Conservation (phyloP, 23 tunicate genomes). For the Ciona savignyi region DNA sequence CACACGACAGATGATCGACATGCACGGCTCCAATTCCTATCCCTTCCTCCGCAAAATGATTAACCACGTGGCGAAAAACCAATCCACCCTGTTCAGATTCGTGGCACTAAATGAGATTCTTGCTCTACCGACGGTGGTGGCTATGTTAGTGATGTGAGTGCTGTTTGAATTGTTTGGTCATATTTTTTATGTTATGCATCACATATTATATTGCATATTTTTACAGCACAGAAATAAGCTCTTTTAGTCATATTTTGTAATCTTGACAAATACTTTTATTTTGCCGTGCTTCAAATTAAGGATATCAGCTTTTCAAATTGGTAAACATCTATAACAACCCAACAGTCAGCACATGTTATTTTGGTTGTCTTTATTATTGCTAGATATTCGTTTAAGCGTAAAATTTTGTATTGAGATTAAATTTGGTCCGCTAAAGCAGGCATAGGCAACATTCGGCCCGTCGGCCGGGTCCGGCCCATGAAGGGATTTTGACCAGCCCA, state of each 20-base stretch:
- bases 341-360: no score
- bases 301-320: no score
- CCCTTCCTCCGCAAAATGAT: conserved; percentile 50
- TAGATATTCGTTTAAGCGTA: no score
- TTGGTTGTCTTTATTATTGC: no score
- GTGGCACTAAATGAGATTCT: conserved; percentile 55
- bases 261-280: neutral
- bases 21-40: conserved; percentile 55
- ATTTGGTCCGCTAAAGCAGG: no score
- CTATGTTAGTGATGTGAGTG: conserved; percentile 49
- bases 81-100: conserved; percentile 55
- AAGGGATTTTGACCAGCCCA: no score
- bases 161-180: neutral
- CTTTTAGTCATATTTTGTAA: neutral
- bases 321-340: no score
- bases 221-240: neutral
- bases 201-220: neutral
- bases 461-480: no score
- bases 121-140: conserved; percentile 42
- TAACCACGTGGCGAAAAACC: conserved; percentile 77
- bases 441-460: no score
- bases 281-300: no score
- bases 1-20: conserved; percentile 73
- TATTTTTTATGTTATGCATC: neutral
- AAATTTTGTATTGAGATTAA: no score